Base-by-base conservation (phyloP, 2,113 vertebrate genomes). In the Scomber japonicus region DNA sequence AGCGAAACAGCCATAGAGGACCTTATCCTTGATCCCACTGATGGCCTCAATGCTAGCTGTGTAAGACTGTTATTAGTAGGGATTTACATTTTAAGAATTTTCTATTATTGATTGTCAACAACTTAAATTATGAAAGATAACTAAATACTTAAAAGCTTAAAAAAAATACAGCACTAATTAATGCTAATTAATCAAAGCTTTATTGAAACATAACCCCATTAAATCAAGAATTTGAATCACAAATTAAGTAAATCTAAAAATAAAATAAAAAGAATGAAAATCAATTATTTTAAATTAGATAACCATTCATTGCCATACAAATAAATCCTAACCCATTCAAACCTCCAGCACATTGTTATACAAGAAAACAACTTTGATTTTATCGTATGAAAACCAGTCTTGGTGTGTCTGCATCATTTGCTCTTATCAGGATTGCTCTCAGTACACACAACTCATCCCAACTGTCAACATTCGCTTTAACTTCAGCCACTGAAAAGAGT, bases 11-110 rank as follows among this genome's bases (percentile, higher is more conserved):
- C 46, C 40, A 4, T 5, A 63, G 59, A 71, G 54, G 62, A 21
- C 49, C 31, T 27, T 49, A 56, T 27, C 51, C 27, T 75, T 83
- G 3, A 70, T 81, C 45, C 71, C 1, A 0, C 57, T 62, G 61
- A 67, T 70, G 24, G 30, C 73, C 66, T 67, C 15, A 50, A 63
- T 21, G 45, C 74, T 51, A 27, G 48, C 53, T 78, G n/a, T 70
- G 16, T 64, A 50, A 27, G 3, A 27, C 24, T 30, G 12, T 67
- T 46, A n/a, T 11, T 74, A 13, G 31, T 13, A 7, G 48, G 14
- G 30, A 48, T 40, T 8, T 67, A 56, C 4, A 65, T 59, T 62
- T 67, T 66, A 62, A 60, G n/a, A n/a, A 4, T 17, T 15, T 21
- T 13, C 10, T 60, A 19, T 56, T 49, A 53, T 75, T 16, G 4